Evolutionary conservation across 2,797 vertebrate species (phyloP).

Genomic region (Acomys russatus): DNA sequence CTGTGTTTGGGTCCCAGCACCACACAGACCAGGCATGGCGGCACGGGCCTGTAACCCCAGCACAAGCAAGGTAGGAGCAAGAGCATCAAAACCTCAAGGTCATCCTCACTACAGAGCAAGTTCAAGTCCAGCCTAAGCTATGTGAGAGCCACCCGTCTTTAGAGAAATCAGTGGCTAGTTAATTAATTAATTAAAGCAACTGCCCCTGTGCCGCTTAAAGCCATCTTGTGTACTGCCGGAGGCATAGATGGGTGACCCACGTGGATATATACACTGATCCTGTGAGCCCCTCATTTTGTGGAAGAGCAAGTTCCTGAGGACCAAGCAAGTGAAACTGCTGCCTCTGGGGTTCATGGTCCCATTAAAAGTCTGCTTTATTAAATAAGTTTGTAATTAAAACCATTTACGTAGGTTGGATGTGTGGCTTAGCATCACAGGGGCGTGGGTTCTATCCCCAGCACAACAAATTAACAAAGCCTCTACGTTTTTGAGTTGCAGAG

Average conservation of each 20-base stretch:
- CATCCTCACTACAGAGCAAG: background rate
- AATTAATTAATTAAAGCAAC: background rate
- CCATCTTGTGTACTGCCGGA: too few relatives aligned
- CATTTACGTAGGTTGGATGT: background rate
- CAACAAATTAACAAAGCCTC: background rate
- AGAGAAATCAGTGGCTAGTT: too few relatives aligned
- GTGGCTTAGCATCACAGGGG: too few relatives aligned
- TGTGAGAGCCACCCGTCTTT: background rate
- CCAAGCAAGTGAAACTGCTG: background rate
- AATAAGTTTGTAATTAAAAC: slow-evolving; percentile 23
- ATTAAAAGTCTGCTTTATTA: background rate
- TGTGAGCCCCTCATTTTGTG: background rate
- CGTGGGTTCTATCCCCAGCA: background rate
- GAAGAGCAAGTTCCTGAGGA: background rate
- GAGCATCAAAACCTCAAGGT: background rate
- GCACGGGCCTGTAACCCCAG: background rate
- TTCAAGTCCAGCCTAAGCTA: background rate
- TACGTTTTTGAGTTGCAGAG: background rate
- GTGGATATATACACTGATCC: background rate
- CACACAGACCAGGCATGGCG: background rate
- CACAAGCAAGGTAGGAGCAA: background rate
- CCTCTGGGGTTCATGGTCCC: background rate
- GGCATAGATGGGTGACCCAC: background rate
- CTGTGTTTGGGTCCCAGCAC: background rate
- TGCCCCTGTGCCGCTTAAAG: background rate